Base-by-base conservation (phyloP, 2,113 vertebrate genomes). In the Calyptomena viridis region DNA sequence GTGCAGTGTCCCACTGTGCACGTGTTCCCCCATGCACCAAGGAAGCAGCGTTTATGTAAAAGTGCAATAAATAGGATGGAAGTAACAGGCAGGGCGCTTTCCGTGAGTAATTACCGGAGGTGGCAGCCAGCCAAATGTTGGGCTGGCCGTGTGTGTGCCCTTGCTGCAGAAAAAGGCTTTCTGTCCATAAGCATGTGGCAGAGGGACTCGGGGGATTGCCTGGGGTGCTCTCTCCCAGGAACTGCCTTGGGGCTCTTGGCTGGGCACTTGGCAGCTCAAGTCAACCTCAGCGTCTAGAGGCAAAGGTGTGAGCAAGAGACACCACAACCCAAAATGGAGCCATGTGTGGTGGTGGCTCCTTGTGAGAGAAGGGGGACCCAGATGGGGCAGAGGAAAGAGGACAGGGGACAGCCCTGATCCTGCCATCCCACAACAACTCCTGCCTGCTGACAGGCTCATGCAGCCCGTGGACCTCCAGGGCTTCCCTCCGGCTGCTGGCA, bases 1-100 rank as follows among this genome's bases (percentile, higher is more conserved):
- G 63, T 2, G 18, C 74, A 46, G 77, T 1, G 0, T 47, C 44
- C 42, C 0, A 0, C 74, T 22, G 22, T 6, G 91, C 93, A 89
- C 60, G 3, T 87, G 91, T 67, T 30, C 44, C 81, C 91, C 63
- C 89, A 67, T 0, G 21, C 84, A 78, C 47, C 0, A 2, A 77
- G 73, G 53, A 72, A 92, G 47, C 4, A 0, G 89, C 17, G 0
- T 95, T 97, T 93, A 95, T 72, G 74, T 97, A 96, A 97, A 97
- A 87, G 56, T 12, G 1, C 55, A 87, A 90, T 92, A 96, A 95
- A 94, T 91, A 94, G 94, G 93, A 96, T 96, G 95, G 95, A 97
- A 97, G 80, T 97, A 96, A 96, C 94, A 94, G 89, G 91, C 93
- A 92, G 91, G 90, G 89, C 14, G 2, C 84, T 82, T 91, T 59